Base-by-base conservation (phyloP, 2,113 vertebrate genomes). In the Girardinichthys multiradiatus region DNA sequence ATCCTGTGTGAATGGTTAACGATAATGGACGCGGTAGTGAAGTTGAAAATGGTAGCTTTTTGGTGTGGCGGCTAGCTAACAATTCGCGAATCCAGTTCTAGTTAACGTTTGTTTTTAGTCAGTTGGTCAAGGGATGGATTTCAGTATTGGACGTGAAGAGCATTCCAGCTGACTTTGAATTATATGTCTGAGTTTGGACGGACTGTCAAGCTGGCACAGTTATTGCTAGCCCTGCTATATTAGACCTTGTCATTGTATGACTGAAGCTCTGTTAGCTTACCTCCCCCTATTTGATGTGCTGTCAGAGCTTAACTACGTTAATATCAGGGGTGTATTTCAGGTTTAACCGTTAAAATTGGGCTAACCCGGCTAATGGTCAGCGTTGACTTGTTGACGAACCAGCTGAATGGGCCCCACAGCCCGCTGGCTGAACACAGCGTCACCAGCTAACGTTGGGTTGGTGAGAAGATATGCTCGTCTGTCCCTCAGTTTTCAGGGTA, bases 371-470 rank as follows among this genome's bases (percentile, higher is more conserved):
- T 89, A 89, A 85, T 90, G 87, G 89, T 91, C 89, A 89, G 87
- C 85, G 83, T n/a, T 91, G 88, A 90, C 88, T 92, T 91, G 90
- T 92, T 92, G 91, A 90, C 88, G 88, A 82, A 86, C 77, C 89
- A 90, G 90, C 87, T 89, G 89, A 87, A 90, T 80, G 89, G 91
- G 89, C 89, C 91, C 86, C 83, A 78, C n/a, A 86, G 86, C 87
- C 89, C 88, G 87, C 88, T 91, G 91, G 89, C 87, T 91, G 86
- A 78, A 80, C 87, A 86, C 85, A 88, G 87, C 91, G 91, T 91
- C 90, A 91, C 90, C 76, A 87, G 90, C 89, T 85, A 92, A 79
- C 84, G 80, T 82, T 76, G 87, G 90, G 79, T 85, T 86, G 84
- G 88, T 80, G 88, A 89, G 19, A 80, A 80, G 80, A 90, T 82